These are phyloP conservation scores for Scolopax rusticola DNA, from an alignment of 2,797 vertebrate species.

Conservation along the genomic window DNA sequence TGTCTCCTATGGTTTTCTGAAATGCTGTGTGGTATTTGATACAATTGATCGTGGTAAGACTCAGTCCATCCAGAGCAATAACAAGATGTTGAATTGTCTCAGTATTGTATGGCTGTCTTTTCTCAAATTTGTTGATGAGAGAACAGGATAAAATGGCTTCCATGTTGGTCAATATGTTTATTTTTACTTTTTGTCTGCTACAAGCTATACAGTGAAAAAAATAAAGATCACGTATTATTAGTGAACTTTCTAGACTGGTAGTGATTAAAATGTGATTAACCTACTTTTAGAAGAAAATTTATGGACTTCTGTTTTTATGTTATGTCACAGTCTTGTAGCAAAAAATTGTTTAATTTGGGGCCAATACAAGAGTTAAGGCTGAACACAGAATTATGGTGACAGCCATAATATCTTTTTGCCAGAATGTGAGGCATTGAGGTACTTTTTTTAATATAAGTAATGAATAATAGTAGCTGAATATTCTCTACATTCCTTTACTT, in stretches of 20 bases:
- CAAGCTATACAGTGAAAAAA: neutral
- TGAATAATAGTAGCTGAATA: neutral
- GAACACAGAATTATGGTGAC: neutral
- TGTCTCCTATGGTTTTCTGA: neutral
- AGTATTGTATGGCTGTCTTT: neutral
- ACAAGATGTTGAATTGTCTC: neutral
- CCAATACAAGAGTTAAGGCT: neutral
- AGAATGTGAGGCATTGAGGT: neutral
- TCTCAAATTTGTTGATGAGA: neutral
- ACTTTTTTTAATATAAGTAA: neutral
- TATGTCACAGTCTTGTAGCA: neutral
- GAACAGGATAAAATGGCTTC: neutral
- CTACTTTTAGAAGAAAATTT: neutral
- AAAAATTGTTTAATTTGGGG: neutral
- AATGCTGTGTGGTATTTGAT: neutral
- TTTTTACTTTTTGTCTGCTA: neutral
- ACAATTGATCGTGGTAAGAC: neutral
- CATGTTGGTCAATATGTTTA: rapidly evolving
- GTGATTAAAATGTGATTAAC: neutral
- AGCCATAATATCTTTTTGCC: neutral
- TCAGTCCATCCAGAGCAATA: neutral
- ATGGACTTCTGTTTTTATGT: neutral
- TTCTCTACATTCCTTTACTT: neutral
- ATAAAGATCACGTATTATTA: neutral
- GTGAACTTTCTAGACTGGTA: neutral